phyloP scores from a whole-genome alignment of 2,888 invertebrate species.

The Euzophera pinguis region DNA sequence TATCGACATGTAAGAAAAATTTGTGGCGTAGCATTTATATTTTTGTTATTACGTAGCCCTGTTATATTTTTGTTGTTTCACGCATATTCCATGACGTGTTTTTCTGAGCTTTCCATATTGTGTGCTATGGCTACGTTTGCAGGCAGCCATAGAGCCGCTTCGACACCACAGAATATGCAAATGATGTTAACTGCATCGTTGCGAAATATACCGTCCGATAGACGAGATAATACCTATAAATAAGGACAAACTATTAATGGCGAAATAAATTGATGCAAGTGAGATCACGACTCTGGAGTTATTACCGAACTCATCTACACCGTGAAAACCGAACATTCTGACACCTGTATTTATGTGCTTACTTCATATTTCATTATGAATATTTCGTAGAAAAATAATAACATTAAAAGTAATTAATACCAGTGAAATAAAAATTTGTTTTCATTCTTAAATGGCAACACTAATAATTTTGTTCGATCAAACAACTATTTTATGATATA shows the following conservation, averaged over 20 bases:
- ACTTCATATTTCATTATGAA: not conserved
- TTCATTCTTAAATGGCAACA: too few relatives aligned
- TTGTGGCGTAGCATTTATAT: too few relatives aligned
- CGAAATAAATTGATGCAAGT: slow-evolving; percentile 64
- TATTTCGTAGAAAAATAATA: too few relatives aligned
- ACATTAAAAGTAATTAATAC: too few relatives aligned
- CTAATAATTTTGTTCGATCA: too few relatives aligned
- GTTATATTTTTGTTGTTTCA: not conserved
- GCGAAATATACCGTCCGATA: slow-evolving; percentile 63
- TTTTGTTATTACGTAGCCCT: too few relatives aligned
- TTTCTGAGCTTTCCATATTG: not conserved
- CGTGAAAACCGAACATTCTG: slow-evolving; percentile 42
- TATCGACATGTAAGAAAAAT: too few relatives aligned
- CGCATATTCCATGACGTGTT: not conserved
- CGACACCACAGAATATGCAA: slow-evolving; percentile 68
- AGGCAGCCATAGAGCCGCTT: slow-evolving; percentile 28
- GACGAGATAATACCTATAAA: slow-evolving; percentile 70
- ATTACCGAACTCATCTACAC: slow-evolving; percentile 54
- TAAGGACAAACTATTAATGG: slow-evolving; percentile 70
- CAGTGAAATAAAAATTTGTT: too few relatives aligned
- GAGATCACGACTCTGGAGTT: slow-evolving; percentile 71
- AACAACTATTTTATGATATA: too few relatives aligned
- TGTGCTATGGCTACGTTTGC: not conserved
- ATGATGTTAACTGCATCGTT: slow-evolving; percentile 62
- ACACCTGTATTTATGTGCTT: slow-evolving; percentile 11